Conservation (phyloP, 2,888 invertebrate species). For the Caenorhabditis becei region DNA sequence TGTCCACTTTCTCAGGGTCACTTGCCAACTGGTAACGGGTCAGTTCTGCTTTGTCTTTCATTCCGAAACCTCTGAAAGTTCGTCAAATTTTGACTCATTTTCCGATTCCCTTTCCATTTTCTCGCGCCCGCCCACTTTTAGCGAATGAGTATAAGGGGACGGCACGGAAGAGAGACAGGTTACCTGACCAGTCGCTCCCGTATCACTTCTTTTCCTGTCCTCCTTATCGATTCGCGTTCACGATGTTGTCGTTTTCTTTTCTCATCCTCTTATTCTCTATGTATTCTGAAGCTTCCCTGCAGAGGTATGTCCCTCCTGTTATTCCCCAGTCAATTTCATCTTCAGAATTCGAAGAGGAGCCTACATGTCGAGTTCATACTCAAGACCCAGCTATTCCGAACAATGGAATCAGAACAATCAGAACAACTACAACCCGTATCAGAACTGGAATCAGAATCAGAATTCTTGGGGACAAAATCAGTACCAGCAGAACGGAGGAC, state of each 20-base stretch:
- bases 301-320: too few relatives aligned
- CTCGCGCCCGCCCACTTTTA: conserved; percentile 30
- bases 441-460: conserved; percentile 43
- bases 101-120: conserved; percentile 17
- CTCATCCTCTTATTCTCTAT: conserved; percentile 8
- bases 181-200: conserved; percentile 47
- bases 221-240: conserved; percentile 24
- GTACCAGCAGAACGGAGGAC: conserved; percentile 22
- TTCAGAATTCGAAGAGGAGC: conserved; percentile 37
- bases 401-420: conserved; percentile 43
- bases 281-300: neutral
- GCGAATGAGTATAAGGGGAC: conserved; percentile 49
- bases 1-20: conserved; percentile 45
- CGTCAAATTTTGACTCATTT: conserved; percentile 60
- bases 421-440: conserved; percentile 50
- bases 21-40: conserved; percentile 14
- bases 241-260: conserved; percentile 33
- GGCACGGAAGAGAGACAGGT: conserved; percentile 29
- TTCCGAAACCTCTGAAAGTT: conserved; percentile 30
- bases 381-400: conserved; percentile 35
- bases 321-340: too few relatives aligned
- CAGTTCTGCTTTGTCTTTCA: conserved; percentile 24
- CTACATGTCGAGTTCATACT: conserved; percentile 42
- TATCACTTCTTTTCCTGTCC: conserved; percentile 34
- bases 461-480: conserved; percentile 23